A percentile compares a stretch with the other conserved stretches of the same genome.
Evolutionary conservation across 2,888 invertebrate genomes (phyloP).

Genomic region (Agyllia agylla): DNA sequence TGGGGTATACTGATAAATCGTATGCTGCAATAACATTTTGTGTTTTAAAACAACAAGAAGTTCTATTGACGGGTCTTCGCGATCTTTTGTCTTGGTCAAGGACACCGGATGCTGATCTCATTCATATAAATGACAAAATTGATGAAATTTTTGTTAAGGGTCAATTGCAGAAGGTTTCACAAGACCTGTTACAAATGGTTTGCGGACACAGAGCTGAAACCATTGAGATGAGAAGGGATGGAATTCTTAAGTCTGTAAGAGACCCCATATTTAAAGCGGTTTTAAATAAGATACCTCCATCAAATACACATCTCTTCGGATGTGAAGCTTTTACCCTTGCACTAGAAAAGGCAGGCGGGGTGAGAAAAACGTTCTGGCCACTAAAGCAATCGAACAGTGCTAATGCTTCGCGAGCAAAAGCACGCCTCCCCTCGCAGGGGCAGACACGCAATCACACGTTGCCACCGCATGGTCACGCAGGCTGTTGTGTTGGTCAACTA

Average conservation of each 20-base stretch:
- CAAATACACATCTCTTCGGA: neutral
- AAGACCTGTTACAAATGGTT: slow-evolving; percentile 6
- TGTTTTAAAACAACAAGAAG: neutral
- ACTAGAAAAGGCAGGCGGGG: slow-evolving; percentile 4
- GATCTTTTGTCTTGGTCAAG: slow-evolving; percentile 20
- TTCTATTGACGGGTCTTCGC: neutral
- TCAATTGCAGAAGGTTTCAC: neutral
- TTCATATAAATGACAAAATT: neutral
- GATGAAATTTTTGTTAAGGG: slow-evolving; percentile 12
- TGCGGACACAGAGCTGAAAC: slow-evolving; percentile 26
- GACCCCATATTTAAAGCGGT: neutral
- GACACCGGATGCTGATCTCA: neutral
- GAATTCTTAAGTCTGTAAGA: neutral
- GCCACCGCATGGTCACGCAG: neutral
- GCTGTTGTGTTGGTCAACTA: neutral
- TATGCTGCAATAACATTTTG: neutral
- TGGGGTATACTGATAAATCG: neutral
- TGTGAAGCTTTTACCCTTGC: neutral
- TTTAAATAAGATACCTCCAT: slow-evolving; percentile 16
- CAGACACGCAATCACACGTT: neutral
- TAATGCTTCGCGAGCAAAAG: neutral
- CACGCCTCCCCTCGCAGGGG: slow-evolving; percentile 16
- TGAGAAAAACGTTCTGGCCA: slow-evolving; percentile 8
- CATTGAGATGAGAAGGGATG: slow-evolving; percentile 15
- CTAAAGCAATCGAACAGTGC: neutral